phyloP scores from a whole-genome alignment of 2,797 vertebrate genomes.

The Hafferia zeledoni region DNA sequence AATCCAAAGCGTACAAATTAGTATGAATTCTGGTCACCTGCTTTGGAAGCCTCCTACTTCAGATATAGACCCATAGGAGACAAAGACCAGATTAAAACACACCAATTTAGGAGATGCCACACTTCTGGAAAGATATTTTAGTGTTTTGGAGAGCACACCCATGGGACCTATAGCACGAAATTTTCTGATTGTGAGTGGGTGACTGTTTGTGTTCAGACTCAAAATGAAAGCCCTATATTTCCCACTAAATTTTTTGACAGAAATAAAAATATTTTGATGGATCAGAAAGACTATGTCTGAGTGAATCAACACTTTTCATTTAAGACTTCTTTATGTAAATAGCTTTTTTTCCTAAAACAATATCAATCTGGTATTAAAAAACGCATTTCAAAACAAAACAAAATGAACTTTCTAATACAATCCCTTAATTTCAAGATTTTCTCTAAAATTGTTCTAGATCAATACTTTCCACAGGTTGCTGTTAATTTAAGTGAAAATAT shows the following conservation, averaged over 20 bases:
- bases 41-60: neutral
- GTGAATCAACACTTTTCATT: neutral
- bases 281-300: neutral
- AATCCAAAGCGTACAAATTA: neutral
- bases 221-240: neutral
- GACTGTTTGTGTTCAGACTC: constrained; percentile 18
- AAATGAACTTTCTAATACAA: neutral
- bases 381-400: neutral
- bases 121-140: neutral
- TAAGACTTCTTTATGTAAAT: neutral
- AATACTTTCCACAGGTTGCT: neutral
- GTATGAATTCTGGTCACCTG: neutral
- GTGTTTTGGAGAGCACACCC: neutral
- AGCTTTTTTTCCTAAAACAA: neutral
- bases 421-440: neutral
- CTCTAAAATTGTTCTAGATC: neutral
- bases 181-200: neutral
- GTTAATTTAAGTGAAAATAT: neutral
- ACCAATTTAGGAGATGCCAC: neutral
- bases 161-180: neutral
- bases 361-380: neutral
- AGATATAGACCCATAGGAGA: neutral
- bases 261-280: constrained; percentile 35
- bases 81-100: neutral
- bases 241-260: neutral